Conservation (phyloP, 2,888 invertebrate genomes). For the Tetragonisca angustula region DNA sequence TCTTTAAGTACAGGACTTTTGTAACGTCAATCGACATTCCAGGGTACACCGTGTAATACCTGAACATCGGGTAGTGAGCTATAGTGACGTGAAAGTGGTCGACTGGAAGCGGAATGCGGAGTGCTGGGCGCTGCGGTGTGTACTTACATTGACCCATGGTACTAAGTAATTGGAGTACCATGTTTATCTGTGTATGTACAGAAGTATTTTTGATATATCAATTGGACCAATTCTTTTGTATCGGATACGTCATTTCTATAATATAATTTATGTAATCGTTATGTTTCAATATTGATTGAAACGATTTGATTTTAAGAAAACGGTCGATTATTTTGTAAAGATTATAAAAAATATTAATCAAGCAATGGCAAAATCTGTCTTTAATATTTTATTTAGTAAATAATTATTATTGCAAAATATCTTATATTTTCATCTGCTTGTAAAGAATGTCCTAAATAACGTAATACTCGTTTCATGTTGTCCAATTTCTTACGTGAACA, state of each 20-base stretch:
- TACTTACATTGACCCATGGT: constrained; percentile 53
- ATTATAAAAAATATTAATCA: not conserved
- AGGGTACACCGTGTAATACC: constrained; percentile 64
- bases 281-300: not conserved
- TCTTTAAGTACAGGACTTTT: constrained; percentile 46
- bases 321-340: not conserved
- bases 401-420: constrained; percentile 35
- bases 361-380: not conserved
- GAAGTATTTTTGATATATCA: not conserved
- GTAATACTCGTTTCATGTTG: constrained; percentile 60
- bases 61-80: constrained; percentile 62
- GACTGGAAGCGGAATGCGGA: constrained; percentile 66
- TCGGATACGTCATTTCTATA: not conserved
- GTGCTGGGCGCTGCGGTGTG: constrained; percentile 51
- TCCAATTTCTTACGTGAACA: constrained; percentile 69
- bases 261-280: not conserved
- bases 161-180: constrained; percentile 65
- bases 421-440: constrained; percentile 39
- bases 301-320: not conserved
- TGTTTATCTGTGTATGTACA: constrained; percentile 15
- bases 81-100: constrained; percentile 70
- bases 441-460: constrained; percentile 61
- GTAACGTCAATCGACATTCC: constrained; percentile 62
- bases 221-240: too few relatives aligned
- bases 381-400: not conserved